Evolutionary conservation across 2,888 invertebrate genomes (phyloP).

Genomic region (Monoplex corrugatus): DNA sequence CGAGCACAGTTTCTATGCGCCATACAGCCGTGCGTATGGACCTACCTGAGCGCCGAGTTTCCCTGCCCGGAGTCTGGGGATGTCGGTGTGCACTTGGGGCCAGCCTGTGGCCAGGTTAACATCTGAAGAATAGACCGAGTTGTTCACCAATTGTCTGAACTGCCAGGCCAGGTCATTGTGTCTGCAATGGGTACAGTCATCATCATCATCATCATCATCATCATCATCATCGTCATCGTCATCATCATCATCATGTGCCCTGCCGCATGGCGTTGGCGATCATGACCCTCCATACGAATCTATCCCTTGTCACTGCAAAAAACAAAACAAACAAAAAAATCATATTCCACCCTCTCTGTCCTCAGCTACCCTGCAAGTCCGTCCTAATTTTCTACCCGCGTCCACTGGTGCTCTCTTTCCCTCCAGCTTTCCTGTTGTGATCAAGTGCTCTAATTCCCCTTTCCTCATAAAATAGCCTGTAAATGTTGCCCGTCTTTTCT

Average conservation of each 20-base stretch:
- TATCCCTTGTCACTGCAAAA: too few species aligned
- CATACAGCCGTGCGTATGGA: background rate
- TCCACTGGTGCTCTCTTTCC: too few species aligned
- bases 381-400: too few species aligned
- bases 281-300: too few species aligned
- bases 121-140: constrained; percentile 68
- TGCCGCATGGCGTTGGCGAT: too few species aligned
- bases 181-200: constrained; percentile 63
- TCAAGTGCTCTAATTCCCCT: too few species aligned
- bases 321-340: too few species aligned
- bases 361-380: too few species aligned
- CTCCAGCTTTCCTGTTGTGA: too few species aligned
- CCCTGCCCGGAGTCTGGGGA: constrained; percentile 90
- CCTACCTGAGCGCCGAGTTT: constrained; percentile 91
- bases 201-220: background rate
- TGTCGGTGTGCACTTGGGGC: constrained; percentile 88
- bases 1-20: background rate
- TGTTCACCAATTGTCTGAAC: constrained; percentile 63
- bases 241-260: background rate
- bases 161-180: constrained; percentile 78
- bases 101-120: constrained; percentile 81
- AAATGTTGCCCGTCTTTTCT: too few species aligned
- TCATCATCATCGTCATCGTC: background rate
- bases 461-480: too few species aligned
- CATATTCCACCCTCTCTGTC: too few species aligned